phyloP scores from a whole-genome alignment of 2,113 vertebrate genomes.

The Gasterosteus nipponicus region DNA sequence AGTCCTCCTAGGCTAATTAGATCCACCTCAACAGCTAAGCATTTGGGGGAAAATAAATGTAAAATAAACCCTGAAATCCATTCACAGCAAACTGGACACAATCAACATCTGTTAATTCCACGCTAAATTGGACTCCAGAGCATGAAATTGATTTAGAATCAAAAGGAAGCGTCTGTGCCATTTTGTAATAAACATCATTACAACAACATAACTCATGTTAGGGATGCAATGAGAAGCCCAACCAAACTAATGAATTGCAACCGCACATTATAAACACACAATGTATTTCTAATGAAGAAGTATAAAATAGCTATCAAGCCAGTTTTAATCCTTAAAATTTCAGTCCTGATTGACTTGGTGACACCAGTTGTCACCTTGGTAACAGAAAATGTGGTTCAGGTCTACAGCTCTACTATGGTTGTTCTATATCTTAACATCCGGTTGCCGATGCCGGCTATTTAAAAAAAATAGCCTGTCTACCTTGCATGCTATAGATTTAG shows the following conservation, averaged over 20 bases:
- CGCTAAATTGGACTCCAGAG: slow-evolving; percentile 43
- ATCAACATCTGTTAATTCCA: slow-evolving; percentile 15
- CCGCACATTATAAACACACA: background rate
- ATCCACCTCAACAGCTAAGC: slow-evolving; percentile 23
- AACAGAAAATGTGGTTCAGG: slow-evolving; percentile 6
- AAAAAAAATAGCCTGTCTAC: background rate
- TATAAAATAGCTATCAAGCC: background rate
- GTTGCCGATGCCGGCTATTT: background rate
- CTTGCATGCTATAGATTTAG: too few species aligned
- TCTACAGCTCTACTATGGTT: background rate
- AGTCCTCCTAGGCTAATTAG: slow-evolving; percentile 22
- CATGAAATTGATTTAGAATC: slow-evolving; percentile 56
- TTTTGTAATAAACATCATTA: slow-evolving; percentile 19
- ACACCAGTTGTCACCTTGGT: background rate
- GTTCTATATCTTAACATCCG: background rate
- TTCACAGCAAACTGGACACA: slow-evolving; percentile 15
- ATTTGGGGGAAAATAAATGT: background rate
- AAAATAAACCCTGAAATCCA: slow-evolving; percentile 1
- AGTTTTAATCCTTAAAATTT: background rate
- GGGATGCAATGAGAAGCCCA: background rate
- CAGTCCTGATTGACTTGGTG: background rate
- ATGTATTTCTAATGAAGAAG: slow-evolving; percentile 10
- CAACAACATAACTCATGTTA: slow-evolving; percentile 7
- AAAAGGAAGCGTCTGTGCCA: slow-evolving; percentile 26
- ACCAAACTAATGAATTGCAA: background rate